Conservation (phyloP, 2,113 vertebrate species). For the Vidua macroura region DNA sequence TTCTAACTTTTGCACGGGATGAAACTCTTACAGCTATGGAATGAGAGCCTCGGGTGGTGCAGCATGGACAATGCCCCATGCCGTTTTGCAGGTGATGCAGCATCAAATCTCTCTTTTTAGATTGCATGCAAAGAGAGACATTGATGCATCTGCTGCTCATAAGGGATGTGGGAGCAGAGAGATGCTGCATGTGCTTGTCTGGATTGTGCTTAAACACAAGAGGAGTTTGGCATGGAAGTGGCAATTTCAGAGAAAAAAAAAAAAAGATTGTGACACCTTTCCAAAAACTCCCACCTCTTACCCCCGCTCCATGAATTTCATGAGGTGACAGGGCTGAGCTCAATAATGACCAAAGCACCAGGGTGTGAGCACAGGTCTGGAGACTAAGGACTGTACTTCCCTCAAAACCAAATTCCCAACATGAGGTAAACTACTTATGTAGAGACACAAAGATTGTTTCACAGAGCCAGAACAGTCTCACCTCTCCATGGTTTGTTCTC, state of each 20-base stretch:
- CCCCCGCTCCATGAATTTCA: neutral
- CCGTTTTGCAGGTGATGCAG: neutral
- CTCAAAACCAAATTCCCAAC: neutral
- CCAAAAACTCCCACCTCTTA: neutral
- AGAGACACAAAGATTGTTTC: neutral
- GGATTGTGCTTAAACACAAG: neutral
- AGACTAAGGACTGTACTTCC: neutral
- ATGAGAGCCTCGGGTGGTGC: neutral
- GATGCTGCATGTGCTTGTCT: neutral
- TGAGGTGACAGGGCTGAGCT: neutral
- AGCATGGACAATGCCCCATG: neutral
- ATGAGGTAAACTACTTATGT: neutral
- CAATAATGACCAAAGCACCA: neutral
- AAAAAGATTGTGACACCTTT: neutral
- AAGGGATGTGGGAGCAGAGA: neutral
- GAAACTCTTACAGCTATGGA: neutral
- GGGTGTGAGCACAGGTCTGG: neutral
- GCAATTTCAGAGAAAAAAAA: neutral
- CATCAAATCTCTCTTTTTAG: constrained; percentile 5
- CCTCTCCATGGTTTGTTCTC: neutral
- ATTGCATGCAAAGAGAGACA: neutral
- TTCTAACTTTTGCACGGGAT: neutral
- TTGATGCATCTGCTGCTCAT: constrained; percentile 5
- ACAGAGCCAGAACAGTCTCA: neutral
- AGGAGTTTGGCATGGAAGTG: neutral